These are phyloP conservation scores for Cyanoramphus novaezelandiae DNA, from an alignment of 2,113 vertebrate genomes.

Conservation along the genomic window DNA sequence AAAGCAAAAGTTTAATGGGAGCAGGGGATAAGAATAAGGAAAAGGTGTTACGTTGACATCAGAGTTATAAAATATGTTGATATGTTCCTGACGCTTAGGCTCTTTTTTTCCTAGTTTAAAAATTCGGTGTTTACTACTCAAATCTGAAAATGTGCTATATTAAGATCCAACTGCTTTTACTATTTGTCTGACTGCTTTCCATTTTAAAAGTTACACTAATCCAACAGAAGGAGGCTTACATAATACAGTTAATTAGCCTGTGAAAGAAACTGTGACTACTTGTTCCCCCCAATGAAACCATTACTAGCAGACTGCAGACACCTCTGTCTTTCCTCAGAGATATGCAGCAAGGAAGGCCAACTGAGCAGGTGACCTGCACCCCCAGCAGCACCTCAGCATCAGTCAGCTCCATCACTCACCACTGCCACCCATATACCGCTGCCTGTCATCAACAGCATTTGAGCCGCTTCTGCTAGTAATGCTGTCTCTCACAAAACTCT, in stretches of 20 bases:
- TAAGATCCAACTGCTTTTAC: neutral
- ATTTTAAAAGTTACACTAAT: neutral
- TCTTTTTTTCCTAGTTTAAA: neutral
- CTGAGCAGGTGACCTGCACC: neutral
- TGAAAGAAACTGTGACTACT: neutral
- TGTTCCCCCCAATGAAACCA: neutral
- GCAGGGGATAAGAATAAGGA: neutral
- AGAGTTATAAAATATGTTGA: neutral
- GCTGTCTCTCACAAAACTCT: neutral
- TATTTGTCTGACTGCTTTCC: neutral
- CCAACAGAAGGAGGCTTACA: neutral
- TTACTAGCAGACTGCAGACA: neutral
- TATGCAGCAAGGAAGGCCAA: neutral
- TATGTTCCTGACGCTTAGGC: neutral
- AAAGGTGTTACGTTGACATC: rapidly evolving
- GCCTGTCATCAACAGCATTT: neutral
- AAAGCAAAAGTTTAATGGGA: neutral
- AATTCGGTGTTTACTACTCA: neutral
- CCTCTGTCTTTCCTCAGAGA: neutral
- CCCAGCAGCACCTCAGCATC: neutral
- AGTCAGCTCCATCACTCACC: neutral
- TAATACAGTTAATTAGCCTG: neutral
- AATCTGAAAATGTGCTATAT: neutral
- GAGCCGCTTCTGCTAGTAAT: neutral
- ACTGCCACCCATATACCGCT: rapidly evolving